phyloP scores from a whole-genome alignment of 2,797 vertebrate genomes.

The Notamacropus eugenii region DNA sequence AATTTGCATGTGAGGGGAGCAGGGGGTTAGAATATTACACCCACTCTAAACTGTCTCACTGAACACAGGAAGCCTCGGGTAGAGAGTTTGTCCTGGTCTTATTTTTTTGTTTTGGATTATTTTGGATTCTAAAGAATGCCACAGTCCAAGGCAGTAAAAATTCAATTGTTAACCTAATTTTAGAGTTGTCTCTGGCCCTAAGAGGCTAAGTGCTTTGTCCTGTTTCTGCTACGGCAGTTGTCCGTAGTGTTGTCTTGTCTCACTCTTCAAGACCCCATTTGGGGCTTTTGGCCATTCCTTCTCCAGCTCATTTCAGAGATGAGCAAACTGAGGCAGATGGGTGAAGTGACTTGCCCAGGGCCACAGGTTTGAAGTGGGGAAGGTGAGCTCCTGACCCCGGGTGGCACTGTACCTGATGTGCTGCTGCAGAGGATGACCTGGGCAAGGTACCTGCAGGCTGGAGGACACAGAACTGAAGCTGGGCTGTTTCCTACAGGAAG shows the following conservation, averaged over 20 bases:
- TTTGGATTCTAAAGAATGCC: background rate
- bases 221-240: rapidly evolving
- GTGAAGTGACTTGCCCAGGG: background rate
- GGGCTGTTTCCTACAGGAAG: background rate
- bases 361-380: background rate
- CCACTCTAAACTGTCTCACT: background rate
- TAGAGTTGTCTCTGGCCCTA: no score
- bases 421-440: background rate
- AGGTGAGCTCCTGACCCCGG: background rate
- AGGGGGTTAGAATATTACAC: no score
- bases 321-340: background rate
- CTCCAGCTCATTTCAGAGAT: background rate
- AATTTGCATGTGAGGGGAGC: background rate
- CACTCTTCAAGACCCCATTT: background rate
- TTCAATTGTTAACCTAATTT: background rate
- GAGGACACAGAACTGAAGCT: background rate
- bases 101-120: background rate
- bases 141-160: background rate
- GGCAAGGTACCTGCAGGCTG: background rate
- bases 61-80: rapidly evolving
- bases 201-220: background rate
- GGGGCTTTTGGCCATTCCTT: background rate
- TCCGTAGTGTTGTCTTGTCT: background rate
- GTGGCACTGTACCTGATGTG: rapidly evolving
- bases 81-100: background rate